Base-by-base conservation (phyloP, 1,140 invertebrate genomes). In the Rhopalosiphum maidis region DNA sequence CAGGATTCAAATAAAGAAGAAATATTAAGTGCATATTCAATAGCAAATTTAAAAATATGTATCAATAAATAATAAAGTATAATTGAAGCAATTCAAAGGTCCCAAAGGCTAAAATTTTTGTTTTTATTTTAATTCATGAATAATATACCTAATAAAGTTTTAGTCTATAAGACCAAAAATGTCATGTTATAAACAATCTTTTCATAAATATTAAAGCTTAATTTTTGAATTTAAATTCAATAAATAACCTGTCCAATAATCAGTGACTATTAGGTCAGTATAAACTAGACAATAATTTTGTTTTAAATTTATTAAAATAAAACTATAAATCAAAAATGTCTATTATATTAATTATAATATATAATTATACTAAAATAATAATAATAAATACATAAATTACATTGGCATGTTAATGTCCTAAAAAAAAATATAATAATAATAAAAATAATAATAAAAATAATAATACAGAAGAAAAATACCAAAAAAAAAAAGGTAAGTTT, bases 351-450 rank as follows among this genome's bases (percentile, higher is more conserved):
- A 77, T 82, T 77, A 91, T n/a, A n/a, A n/a, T n/a, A n/a, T n/a
- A 91, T 82, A 91, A 91, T 46, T 91, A 91, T 22, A 82, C 90
- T 91, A 77, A 91, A 91, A 91, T 91, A 91, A 91, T 91, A 91
- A 91, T 46, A 90, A 90, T 55, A 54, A 90, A 60, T 37, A 91
- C 25, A 91, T 77, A 46, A 77, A 91, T 46, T 77, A 91, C 55
- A 82, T 77, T 68, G 25, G 41, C 23, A 77, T 91, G 60, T 77
- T n/a, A 51, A 68, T 46, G 54, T 43, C 60, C 25, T 46, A 46
- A 91, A 68, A 77, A 77, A 68, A 77, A 46, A 11, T 43, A 68
- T 30, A 90, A 68, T 30, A 90, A 55, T 89, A 89, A 89, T 54
- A 37, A 54, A 41, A 55, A 41, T 89, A 41, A 89, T 77, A 68